Conservation (phyloP, 2,888 invertebrate genomes). For the Rhagonycha lutea region DNA sequence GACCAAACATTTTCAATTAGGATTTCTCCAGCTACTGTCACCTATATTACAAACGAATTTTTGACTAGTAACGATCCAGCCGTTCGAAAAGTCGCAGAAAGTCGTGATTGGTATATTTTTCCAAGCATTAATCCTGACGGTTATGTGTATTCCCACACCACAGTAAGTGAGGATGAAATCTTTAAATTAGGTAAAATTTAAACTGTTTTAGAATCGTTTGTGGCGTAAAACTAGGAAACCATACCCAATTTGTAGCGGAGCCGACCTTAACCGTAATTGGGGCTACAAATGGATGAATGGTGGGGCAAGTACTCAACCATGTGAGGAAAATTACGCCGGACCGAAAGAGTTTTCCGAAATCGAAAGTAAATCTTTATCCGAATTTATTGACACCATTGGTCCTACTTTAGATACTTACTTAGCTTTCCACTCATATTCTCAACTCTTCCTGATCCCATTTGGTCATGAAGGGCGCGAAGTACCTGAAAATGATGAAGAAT, state of each 20-base stretch:
- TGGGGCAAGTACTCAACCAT: conserved; percentile 60
- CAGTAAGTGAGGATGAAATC: neutral
- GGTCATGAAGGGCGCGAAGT: conserved; percentile 61
- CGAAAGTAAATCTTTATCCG: conserved; percentile 61
- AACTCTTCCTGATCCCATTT: conserved; percentile 67
- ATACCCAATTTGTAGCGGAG: conserved; percentile 61
- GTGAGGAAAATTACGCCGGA: conserved; percentile 67
- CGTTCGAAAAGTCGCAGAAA: conserved; percentile 63
- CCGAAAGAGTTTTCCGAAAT: conserved; percentile 68
- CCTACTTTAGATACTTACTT: conserved; percentile 63
- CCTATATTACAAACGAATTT: conserved; percentile 67
- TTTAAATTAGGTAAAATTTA: neutral
- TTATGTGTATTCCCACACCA: conserved; percentile 66
- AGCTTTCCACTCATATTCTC: conserved; percentile 72
- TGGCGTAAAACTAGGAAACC: conserved; percentile 71
- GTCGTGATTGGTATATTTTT: conserved; percentile 75
- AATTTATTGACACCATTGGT: conserved; percentile 56
- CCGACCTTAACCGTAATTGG: conserved; percentile 80
- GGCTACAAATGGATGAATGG: conserved; percentile 66
- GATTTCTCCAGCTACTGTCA: conserved; percentile 47
- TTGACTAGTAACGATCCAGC: conserved; percentile 63
- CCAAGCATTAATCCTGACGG: conserved; percentile 78
- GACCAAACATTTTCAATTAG: conserved; percentile 39
- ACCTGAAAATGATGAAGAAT: conserved; percentile 60
- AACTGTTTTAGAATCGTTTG: conserved; percentile 59